Evolutionary conservation across 2,888 invertebrate genomes (phyloP).

Genomic region (Himalopsyche tibetana): DNA sequence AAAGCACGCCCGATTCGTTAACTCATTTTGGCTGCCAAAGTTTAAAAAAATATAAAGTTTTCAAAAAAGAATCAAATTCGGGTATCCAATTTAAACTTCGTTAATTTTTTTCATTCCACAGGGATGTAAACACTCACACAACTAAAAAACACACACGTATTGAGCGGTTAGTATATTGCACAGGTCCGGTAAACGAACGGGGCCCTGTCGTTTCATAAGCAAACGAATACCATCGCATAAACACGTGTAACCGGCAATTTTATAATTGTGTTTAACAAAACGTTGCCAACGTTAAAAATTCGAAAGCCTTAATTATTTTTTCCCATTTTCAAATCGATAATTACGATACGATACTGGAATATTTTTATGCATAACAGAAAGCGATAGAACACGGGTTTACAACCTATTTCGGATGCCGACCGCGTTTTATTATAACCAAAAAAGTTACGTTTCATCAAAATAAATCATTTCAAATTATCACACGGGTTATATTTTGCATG

Average conservation of each 20-base stretch:
- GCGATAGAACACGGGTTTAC: background rate
- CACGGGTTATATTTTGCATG: too few relatives aligned
- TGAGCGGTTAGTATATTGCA: background rate
- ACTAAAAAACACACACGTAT: background rate
- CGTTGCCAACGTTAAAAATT: conserved; percentile 56
- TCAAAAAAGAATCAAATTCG: conserved; percentile 24
- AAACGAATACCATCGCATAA: conserved; percentile 32
- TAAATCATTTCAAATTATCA: too few relatives aligned
- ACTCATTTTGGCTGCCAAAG: conserved; percentile 3
- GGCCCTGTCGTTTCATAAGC: conserved; percentile 32
- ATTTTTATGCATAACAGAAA: background rate
- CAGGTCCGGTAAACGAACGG: conserved; percentile 2
- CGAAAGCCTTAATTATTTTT: conserved; percentile 52
- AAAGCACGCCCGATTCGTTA: background rate
- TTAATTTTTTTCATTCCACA: conserved; percentile 25
- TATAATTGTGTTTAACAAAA: conserved; percentile 52
- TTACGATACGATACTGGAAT: conserved; percentile 35
- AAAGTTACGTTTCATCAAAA: too few relatives aligned
- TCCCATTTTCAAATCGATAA: conserved; percentile 55
- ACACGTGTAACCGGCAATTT: conserved; percentile 48
- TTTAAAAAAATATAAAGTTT: conserved; percentile 6
- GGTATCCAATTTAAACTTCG: conserved; percentile 40
- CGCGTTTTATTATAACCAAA: too few relatives aligned
- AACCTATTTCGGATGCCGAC: too few relatives aligned
- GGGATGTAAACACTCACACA: conserved; percentile 35